Evolutionary conservation across 2,113 vertebrate species (phyloP).

Genomic region (Cryptomyrus ogoouensis): DNA sequence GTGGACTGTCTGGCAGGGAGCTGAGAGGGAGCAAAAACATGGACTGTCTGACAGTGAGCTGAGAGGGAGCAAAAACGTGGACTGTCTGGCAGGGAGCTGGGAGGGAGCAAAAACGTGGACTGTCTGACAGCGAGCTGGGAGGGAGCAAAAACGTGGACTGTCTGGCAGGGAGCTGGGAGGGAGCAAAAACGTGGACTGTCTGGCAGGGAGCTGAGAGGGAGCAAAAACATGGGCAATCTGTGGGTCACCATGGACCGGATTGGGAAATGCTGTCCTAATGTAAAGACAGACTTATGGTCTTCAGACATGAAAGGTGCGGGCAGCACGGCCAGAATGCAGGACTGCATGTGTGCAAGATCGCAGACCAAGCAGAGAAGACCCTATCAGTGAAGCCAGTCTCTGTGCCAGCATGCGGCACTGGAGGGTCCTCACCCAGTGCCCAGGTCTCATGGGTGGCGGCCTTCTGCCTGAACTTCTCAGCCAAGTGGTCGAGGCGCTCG

Average conservation of each 20-base stretch:
- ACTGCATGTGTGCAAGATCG: not conserved
- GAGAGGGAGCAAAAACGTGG: not conserved
- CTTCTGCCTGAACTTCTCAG: conserved; percentile 70
- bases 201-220: not conserved
- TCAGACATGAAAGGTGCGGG: not conserved
- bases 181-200: not conserved
- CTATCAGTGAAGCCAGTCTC: not conserved
- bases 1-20: not conserved
- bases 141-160: not conserved
- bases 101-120: not conserved
- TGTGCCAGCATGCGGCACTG: not conserved
- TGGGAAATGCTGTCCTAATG: not conserved
- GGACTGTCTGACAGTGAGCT: too few species aligned
- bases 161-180: too few species aligned
- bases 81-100: not conserved
- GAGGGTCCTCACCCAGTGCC: conserved; percentile 56
- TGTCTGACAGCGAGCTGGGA: not conserved
- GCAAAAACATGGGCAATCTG: not conserved
- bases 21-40: not conserved
- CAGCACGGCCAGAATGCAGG: not conserved
- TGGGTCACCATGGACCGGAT: not conserved
- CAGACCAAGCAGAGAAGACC: not conserved
- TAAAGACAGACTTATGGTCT: not conserved
- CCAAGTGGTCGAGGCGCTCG: conserved; percentile 68
- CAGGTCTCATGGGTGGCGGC: conserved; percentile 66